Evolutionary conservation across 2,113 vertebrate genomes (phyloP).

Genomic region (Nicator chloris): DNA sequence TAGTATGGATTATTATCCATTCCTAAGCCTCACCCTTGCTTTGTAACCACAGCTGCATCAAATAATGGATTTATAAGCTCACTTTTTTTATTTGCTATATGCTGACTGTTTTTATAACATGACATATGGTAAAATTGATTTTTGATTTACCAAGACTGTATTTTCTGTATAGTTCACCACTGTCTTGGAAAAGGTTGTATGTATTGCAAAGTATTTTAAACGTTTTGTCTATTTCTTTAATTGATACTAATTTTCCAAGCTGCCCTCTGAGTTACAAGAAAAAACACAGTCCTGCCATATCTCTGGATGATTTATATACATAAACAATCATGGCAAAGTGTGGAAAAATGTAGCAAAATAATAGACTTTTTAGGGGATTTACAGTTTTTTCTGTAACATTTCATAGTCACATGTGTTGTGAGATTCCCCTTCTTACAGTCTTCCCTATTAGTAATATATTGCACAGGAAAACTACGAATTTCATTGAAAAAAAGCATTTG

Average conservation of each 20-base stretch:
- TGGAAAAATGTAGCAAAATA: neutral
- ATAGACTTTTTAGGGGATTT: neutral
- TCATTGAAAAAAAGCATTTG: neutral
- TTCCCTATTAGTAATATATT: neutral
- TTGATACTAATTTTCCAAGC: neutral
- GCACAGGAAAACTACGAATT: neutral
- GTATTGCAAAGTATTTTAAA: neutral
- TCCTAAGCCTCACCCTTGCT: neutral
- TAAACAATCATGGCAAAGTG: neutral
- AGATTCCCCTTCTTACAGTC: neutral
- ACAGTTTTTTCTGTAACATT: neutral
- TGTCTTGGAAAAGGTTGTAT: neutral
- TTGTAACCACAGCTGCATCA: neutral
- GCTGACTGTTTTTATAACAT: neutral
- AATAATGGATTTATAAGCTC: neutral
- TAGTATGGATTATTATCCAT: neutral
- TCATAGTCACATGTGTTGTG: neutral
- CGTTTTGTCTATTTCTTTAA: neutral
- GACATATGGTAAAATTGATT: neutral
- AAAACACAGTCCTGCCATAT: neutral
- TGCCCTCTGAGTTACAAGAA: neutral
- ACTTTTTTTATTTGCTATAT: neutral
- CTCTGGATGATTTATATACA: neutral
- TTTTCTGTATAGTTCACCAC: neutral
- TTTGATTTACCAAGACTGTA: neutral